phyloP scores from a whole-genome alignment of 2,888 invertebrate species.

The Agapostemon virescens region DNA sequence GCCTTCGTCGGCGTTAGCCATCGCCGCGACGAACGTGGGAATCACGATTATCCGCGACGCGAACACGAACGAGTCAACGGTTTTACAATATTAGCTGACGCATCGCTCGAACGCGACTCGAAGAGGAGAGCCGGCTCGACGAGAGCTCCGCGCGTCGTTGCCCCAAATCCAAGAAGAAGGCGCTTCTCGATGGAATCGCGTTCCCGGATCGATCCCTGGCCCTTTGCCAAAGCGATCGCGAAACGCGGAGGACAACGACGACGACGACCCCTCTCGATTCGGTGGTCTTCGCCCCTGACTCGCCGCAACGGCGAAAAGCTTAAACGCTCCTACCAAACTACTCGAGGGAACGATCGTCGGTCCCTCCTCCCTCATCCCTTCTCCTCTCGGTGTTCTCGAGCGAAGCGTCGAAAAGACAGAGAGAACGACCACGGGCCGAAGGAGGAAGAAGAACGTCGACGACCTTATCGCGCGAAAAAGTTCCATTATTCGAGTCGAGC shows the following conservation, averaged over 20 bases:
- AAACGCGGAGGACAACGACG: constrained; percentile 1
- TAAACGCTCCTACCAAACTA: constrained; percentile 9
- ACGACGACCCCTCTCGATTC: not conserved
- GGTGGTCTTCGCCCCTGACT: not conserved
- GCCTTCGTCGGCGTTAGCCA: not conserved
- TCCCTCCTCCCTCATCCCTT: too few relatives aligned
- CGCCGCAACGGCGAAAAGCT: not conserved
- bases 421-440: not conserved
- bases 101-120: not conserved
- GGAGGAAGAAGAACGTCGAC: not conserved
- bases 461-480: constrained; percentile 6
- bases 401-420: not conserved
- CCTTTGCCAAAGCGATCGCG: not conserved
- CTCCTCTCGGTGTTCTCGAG: not conserved
- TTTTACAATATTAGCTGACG: constrained; percentile 10
- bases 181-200: constrained; percentile 8
- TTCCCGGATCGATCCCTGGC: constrained; percentile 9
- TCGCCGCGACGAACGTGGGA: not conserved
- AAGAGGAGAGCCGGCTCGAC: not conserved
- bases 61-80: not conserved
- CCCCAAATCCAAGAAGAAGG: constrained; percentile 1
- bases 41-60: not conserved
- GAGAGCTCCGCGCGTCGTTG: not conserved
- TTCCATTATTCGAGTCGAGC: constrained; percentile 9
- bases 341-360: not conserved